Base-by-base conservation (phyloP, 2,797 vertebrate genomes). In the Mormyrops boulengeri region DNA sequence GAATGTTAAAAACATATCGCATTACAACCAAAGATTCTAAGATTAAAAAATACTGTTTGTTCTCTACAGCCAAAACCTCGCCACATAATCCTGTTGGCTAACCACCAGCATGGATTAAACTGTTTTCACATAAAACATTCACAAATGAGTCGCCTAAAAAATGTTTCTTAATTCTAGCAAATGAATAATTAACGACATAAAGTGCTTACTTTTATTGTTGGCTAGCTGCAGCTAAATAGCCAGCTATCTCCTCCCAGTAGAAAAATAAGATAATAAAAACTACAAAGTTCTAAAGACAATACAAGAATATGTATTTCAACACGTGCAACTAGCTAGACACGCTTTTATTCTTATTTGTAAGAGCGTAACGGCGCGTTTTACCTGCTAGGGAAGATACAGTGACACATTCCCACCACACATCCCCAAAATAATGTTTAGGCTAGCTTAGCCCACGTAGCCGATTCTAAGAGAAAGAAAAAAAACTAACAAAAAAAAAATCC, bases 381-480 rank as follows among this genome's bases (percentile, higher is more conserved):
- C 82, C 82, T 85, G 47, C 49, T 26, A 52, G 22, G 82, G 82
- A 12, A 85, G 49, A 85, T 30, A 52, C 44, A 52, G n/a, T 85
- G n/a, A 85, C 44, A 50, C 82, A 49, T 50, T 84, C 80, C 80
- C 41, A 84, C 80, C 80, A 84, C 80, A 84, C 80, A 84, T 84
- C 80, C 77, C 80, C 47, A 84, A 84, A 84, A 84, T 84, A 84
- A 49, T 50, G 9, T 50, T 49, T 49, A 52, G 49, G 44, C 44
- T 49, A 85, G 44, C 82, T 85, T 85, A 52, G 82, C 82, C 49
- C n/a, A 50, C 47, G 38, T 50, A 84, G 80, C 80, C 41, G 47
- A n/a, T 84, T 49, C n/a, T 50, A 44, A 84, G 44, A 26, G n/a
- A 84, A 44, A n/a, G 5, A 8, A 80, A 80, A 77, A 77, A 14